These are phyloP conservation scores for Clepsis dumicolana DNA, from an alignment of 2,888 invertebrate species.

Conservation along the genomic window DNA sequence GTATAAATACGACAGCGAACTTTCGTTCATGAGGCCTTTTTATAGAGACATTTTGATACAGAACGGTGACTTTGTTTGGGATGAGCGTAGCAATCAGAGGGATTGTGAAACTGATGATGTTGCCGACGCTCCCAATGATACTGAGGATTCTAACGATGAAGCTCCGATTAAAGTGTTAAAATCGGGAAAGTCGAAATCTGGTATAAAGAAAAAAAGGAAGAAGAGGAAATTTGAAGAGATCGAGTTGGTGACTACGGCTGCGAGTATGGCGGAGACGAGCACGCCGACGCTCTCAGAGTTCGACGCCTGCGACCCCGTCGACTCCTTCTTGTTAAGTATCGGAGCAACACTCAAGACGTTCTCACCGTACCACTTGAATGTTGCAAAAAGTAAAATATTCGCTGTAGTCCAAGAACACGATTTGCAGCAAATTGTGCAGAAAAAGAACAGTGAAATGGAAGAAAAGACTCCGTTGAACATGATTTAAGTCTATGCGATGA, in stretches of 20 bases:
- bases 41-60: constrained; percentile 63
- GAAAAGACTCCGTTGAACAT: constrained; percentile 30
- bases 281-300: constrained; percentile 32
- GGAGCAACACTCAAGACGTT: constrained; percentile 76
- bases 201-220: constrained; percentile 38
- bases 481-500: constrained; percentile 28
- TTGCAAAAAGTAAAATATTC: constrained; percentile 81
- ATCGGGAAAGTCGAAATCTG: constrained; percentile 26
- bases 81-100: constrained; percentile 26
- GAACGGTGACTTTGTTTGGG: constrained; percentile 38
- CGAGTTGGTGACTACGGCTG: constrained; percentile 22
- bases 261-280: constrained; percentile 21
- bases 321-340: constrained; percentile 48
- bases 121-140: constrained; percentile 18
- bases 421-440: constrained; percentile 76
- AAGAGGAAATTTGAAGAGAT: constrained; percentile 37
- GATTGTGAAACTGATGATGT: constrained; percentile 34
- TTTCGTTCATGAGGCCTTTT: constrained; percentile 70
- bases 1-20: constrained; percentile 74
- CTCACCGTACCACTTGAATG: constrained; percentile 76
- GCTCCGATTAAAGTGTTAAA: constrained; percentile 31
- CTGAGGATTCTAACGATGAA: constrained; percentile 27
- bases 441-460: constrained; percentile 51
- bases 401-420: constrained; percentile 79
- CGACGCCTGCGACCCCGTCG: constrained; percentile 38